These are phyloP conservation scores for Hydrozoanthus tunicans DNA, from an alignment of 64 coral and sea anemone genomes.

Conservation along the genomic window DNA sequence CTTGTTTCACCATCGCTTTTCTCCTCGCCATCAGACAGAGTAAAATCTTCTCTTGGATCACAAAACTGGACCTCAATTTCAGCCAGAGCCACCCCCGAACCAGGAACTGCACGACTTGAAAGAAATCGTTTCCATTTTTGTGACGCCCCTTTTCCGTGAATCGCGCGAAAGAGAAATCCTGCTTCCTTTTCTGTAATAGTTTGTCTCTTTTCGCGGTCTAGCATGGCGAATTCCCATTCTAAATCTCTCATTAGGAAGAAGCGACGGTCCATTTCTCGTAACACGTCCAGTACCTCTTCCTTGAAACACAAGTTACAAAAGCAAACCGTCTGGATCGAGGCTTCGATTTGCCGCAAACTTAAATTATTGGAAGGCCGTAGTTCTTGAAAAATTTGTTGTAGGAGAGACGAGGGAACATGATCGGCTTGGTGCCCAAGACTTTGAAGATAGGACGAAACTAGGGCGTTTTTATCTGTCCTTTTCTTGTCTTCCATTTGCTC, in stretches of 20 bases:
- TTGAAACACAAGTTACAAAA: constrained; percentile 34
- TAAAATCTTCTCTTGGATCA: constrained; percentile 37
- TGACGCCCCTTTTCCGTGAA: constrained; percentile 19
- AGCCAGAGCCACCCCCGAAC: constrained; percentile 19
- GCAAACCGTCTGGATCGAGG: constrained; percentile 25
- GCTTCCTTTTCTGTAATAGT: constrained; percentile 41
- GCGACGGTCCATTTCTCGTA: constrained; percentile 54
- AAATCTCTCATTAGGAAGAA: constrained; percentile 54
- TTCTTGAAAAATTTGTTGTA: constrained; percentile 44
- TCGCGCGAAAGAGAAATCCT: constrained; percentile 28
- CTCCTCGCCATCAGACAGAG: background rate
- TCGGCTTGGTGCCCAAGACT: constrained; percentile 3
- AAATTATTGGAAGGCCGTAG: constrained; percentile 27
- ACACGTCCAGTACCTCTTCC: constrained; percentile 24
- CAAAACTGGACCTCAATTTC: constrained; percentile 35
- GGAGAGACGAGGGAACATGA: constrained; percentile 1
- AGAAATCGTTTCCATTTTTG: constrained; percentile 42
- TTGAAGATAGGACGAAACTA: constrained; percentile 52
- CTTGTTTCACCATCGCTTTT: background rate
- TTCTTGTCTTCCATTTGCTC: background rate
- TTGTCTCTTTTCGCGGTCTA: constrained; percentile 51
- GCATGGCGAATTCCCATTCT: constrained; percentile 54
- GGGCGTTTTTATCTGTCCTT: background rate
- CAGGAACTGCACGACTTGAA: constrained; percentile 20
- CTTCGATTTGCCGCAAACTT: constrained; percentile 45